Evolutionary conservation across 2,888 invertebrate species (phyloP).

Genomic region (Drosophila mayaguana): DNA sequence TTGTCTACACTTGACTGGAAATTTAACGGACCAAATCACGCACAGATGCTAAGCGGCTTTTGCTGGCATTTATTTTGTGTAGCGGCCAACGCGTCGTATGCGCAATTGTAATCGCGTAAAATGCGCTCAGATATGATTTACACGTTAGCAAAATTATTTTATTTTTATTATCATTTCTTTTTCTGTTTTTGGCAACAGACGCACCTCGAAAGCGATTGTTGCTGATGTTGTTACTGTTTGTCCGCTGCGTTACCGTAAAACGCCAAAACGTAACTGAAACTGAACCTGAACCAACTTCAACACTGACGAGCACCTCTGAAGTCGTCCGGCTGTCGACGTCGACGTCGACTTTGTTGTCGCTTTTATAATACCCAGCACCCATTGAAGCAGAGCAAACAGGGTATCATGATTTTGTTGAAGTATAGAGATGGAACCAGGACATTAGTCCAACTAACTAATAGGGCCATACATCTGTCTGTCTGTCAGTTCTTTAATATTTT

Average conservation of each 20-base stretch:
- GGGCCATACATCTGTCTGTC: neutral
- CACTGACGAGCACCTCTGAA: slow-evolving; percentile 62
- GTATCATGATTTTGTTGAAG: neutral
- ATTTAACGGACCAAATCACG: slow-evolving; percentile 74
- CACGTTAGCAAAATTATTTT: slow-evolving; percentile 61
- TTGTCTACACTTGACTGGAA: slow-evolving; percentile 35
- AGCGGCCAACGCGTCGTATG: slow-evolving; percentile 65
- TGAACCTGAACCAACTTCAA: slow-evolving; percentile 74
- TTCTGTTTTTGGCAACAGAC: slow-evolving; percentile 30
- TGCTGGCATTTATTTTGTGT: slow-evolving; percentile 14
- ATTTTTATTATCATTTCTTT: slow-evolving; percentile 10
- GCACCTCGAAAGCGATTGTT: slow-evolving; percentile 37
- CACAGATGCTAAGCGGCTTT: slow-evolving; percentile 57
- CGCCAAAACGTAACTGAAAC: slow-evolving; percentile 80
- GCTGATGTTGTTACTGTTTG: slow-evolving; percentile 11
- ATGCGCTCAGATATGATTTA: slow-evolving; percentile 60
- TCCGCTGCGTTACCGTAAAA: slow-evolving; percentile 79
- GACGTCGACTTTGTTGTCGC: slow-evolving; percentile 18
- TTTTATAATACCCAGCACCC: slow-evolving; percentile 7
- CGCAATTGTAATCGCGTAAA: slow-evolving; percentile 59
- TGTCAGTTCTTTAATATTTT: neutral
- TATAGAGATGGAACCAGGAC: neutral
- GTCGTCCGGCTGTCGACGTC: slow-evolving; percentile 43
- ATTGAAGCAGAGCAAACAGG: neutral
- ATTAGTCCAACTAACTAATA: neutral